Evolutionary conservation across 2,113 vertebrate genomes (phyloP).

Genomic region (Tonatia bakeri): DNA sequence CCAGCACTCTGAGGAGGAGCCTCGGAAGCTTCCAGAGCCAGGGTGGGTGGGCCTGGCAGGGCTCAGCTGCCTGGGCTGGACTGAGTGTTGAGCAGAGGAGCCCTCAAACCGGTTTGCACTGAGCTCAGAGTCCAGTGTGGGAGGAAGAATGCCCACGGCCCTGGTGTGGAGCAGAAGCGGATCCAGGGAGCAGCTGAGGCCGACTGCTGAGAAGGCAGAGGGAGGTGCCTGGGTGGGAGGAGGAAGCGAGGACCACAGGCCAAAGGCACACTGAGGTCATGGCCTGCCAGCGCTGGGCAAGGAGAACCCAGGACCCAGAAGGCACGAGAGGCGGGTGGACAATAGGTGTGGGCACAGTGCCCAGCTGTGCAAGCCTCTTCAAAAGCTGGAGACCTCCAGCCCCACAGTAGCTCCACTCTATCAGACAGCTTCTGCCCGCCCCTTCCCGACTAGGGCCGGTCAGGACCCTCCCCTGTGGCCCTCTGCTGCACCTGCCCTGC

Average conservation of each 20-base stretch:
- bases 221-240: not conserved
- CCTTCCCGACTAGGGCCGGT: not conserved
- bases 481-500: fast-evolving
- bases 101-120: not conserved
- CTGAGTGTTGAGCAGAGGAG: not conserved
- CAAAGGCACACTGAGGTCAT: not conserved
- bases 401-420: too few species aligned
- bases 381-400: not conserved
- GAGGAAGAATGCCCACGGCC: fast-evolving
- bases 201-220: not conserved
- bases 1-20: not conserved
- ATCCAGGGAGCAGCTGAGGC: not conserved
- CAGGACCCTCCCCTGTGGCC: not conserved
- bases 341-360: too few species aligned
- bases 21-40: not conserved
- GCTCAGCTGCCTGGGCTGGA: not conserved
- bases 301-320: not conserved
- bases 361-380: not conserved
- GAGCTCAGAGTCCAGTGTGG: not conserved
- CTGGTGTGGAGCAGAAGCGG: not conserved
- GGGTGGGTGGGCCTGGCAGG: not conserved
- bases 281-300: not conserved
- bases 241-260: fast-evolving
- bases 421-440: not conserved
- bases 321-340: not conserved